phyloP scores from a whole-genome alignment of 2,797 vertebrate genomes.

The Sternarchorhynchus goeldii region DNA sequence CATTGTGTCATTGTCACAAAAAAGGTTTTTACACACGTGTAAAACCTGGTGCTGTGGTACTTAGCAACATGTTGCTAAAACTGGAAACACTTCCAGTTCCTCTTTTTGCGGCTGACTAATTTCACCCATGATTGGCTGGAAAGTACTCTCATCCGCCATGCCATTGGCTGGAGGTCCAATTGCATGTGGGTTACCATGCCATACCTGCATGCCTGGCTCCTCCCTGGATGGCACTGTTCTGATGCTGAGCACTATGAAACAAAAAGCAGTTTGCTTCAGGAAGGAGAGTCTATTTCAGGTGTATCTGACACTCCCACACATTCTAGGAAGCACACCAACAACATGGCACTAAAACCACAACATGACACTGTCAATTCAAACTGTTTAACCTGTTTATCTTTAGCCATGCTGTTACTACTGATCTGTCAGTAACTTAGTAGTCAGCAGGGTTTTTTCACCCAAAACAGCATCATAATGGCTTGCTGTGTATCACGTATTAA shows the following conservation, averaged over 20 bases:
- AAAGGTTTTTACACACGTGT: not conserved
- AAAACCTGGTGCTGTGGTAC: too few relatives aligned
- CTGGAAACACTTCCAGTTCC: not conserved
- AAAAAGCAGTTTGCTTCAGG: not conserved
- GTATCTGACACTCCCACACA: not conserved
- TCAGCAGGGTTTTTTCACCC: too few relatives aligned
- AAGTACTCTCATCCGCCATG: not conserved
- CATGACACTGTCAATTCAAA: too few relatives aligned
- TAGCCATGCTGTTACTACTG: too few relatives aligned
- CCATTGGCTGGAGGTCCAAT: too few relatives aligned
- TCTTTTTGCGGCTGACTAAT: not conserved
- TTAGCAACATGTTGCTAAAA: not conserved
- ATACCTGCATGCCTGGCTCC: slow-evolving; percentile 9
- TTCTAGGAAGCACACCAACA: not conserved
- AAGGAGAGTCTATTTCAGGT: not conserved
- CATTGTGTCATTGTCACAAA: not conserved
- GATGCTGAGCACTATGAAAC: not conserved
- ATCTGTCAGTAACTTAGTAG: too few relatives aligned
- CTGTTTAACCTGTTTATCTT: too few relatives aligned
- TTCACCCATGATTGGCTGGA: slow-evolving; percentile 29
- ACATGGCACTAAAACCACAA: too few relatives aligned
- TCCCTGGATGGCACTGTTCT: not conserved
- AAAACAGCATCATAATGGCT: too few relatives aligned
- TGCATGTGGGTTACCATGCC: slow-evolving; percentile 3
- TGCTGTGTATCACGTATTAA: too few relatives aligned